Conservation (phyloP, 2,888 invertebrate genomes). For the Diplolepis rosae region DNA sequence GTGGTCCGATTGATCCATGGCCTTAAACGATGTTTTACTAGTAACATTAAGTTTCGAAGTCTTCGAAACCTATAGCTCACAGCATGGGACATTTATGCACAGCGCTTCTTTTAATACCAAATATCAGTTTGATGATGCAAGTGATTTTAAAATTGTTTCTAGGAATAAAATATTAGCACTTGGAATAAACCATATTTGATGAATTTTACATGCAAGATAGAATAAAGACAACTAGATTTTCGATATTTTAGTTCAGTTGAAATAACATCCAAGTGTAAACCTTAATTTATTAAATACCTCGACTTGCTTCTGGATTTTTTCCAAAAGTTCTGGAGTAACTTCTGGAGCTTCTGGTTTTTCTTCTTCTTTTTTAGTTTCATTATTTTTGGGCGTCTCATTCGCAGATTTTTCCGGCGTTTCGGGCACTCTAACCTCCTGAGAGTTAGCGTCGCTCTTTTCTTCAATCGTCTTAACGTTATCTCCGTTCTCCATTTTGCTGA, state of each 20-base stretch:
- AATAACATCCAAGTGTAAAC: not conserved
- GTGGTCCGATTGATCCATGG: too few species aligned
- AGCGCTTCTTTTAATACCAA: too few species aligned
- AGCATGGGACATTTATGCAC: too few species aligned
- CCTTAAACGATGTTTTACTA: too few species aligned
- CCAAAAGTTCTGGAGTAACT: slow-evolving; percentile 52
- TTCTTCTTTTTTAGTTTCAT: slow-evolving; percentile 42
- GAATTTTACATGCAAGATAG: too few species aligned
- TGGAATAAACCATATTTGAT: not conserved
- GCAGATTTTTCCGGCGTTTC: slow-evolving; percentile 44
- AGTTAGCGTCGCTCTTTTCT: slow-evolving; percentile 33
- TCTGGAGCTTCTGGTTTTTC: not conserved
- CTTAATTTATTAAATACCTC: slow-evolving; percentile 43
- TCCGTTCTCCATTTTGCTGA: slow-evolving; percentile 58
- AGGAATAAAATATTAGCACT: not conserved
- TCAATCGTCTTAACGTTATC: slow-evolving; percentile 46
- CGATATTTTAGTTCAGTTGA: too few species aligned
- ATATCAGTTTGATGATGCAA: too few species aligned
- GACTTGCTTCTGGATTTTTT: slow-evolving; percentile 57
- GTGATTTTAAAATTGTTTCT: not conserved
- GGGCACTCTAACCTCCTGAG: slow-evolving; percentile 47
- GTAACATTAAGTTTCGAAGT: too few species aligned
- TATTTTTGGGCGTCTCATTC: slow-evolving; percentile 50
- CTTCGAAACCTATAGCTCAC: too few species aligned
- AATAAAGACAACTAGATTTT: too few species aligned